phyloP scores from a whole-genome alignment of 2,113 vertebrate genomes.

The Pelusios castaneus region DNA sequence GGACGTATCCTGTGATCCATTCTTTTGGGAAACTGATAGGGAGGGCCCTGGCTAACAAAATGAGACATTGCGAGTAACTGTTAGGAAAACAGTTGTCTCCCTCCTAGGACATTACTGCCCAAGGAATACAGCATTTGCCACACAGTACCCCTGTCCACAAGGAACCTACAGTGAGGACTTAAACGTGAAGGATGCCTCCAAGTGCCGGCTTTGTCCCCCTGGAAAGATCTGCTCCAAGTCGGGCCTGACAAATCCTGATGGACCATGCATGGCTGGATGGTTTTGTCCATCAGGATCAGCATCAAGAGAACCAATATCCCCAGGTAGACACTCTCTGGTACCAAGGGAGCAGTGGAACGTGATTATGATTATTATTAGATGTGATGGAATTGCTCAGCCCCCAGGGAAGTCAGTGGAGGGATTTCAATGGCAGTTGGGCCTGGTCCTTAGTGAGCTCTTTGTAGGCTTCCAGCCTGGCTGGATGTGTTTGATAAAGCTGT shows the following conservation, averaged over 20 bases:
- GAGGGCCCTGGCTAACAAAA: background rate
- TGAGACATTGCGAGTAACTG: background rate
- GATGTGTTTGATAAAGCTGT: background rate
- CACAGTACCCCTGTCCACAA: slow-evolving; percentile 71
- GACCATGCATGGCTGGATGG: slow-evolving; percentile 65
- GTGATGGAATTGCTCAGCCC: background rate
- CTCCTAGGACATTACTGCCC: slow-evolving; percentile 87
- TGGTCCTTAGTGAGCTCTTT: background rate
- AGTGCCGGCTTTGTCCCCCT: slow-evolving; percentile 74
- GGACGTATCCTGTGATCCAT: accelerated
- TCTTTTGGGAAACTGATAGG: background rate
- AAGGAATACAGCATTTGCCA: slow-evolving; percentile 70
- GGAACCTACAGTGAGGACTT: slow-evolving; percentile 66
- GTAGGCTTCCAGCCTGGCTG: background rate
- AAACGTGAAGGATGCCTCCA: slow-evolving; percentile 34
- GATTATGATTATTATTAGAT: background rate
- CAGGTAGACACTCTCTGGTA: slow-evolving; percentile 52
- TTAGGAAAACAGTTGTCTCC: background rate
- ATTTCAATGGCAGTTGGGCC: background rate
- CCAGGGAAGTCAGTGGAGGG: background rate
- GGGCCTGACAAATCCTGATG: slow-evolving; percentile 65
- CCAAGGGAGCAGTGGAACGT: accelerated
- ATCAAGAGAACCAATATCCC: slow-evolving; percentile 3
- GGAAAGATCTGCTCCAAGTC: slow-evolving; percentile 81
- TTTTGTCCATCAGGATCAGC: slow-evolving; percentile 67